These are phyloP conservation scores for Apodemus speciosus DNA, from an alignment of 2,113 vertebrate genomes.

Conservation along the genomic window DNA sequence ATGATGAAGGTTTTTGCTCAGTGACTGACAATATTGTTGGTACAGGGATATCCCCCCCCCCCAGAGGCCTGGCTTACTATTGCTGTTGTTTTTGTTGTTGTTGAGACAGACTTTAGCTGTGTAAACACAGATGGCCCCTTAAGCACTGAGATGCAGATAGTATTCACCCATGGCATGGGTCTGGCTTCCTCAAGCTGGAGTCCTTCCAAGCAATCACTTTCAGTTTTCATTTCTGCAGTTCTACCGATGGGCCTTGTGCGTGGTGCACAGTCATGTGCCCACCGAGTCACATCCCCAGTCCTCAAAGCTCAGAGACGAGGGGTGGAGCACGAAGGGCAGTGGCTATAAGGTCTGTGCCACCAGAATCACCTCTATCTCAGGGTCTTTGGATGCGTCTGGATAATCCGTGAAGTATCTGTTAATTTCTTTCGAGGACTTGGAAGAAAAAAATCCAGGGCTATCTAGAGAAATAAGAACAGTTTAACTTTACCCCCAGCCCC, in stretches of 20 bases:
- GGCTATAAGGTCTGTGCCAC: background rate
- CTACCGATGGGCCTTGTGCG: background rate
- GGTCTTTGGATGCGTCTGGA: background rate
- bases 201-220: background rate
- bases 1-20: background rate
- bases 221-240: background rate
- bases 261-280: background rate
- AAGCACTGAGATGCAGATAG: background rate
- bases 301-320: background rate
- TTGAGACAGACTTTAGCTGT: background rate
- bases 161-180: background rate
- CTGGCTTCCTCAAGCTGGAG: background rate
- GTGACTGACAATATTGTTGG: background rate
- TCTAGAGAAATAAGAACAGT: background rate
- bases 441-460: background rate
- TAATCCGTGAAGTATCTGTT: background rate
- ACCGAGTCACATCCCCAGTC: background rate
- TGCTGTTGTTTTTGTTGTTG: background rate
- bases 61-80: background rate
- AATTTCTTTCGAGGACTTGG: background rate
- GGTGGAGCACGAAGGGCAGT: fast-evolving
- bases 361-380: background rate
- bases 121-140: background rate
- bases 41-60: background rate
- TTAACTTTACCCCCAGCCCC: background rate